Conservation (phyloP, 2,113 vertebrate genomes). For the Anseranas semipalmata region DNA sequence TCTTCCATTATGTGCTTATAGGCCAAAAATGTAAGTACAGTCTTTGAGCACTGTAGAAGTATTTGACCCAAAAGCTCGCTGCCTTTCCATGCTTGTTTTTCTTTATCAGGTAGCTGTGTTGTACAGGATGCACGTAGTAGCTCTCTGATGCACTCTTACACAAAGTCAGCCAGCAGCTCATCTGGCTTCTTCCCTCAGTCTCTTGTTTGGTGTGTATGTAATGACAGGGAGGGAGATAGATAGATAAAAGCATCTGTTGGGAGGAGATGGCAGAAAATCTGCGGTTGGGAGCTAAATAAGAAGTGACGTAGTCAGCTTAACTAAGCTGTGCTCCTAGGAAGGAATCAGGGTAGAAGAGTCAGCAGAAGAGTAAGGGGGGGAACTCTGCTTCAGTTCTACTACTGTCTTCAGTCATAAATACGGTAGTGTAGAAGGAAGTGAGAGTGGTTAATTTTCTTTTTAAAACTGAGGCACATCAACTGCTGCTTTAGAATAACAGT, state of each 20-base stretch:
- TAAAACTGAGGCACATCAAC: not conserved
- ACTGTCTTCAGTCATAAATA: not conserved
- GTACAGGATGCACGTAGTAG: rapidly evolving
- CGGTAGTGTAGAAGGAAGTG: not conserved
- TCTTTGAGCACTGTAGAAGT: not conserved
- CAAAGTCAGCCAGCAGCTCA: rapidly evolving
- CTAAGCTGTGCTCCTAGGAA: not conserved
- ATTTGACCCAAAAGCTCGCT: not conserved
- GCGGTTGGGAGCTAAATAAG: not conserved
- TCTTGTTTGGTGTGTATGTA: not conserved
- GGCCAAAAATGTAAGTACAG: not conserved
- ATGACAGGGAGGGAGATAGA: not conserved
- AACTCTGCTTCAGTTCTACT: not conserved
- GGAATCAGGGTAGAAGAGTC: not conserved
- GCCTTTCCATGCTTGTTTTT: not conserved
- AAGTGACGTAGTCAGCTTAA: not conserved
- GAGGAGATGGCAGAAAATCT: not conserved
- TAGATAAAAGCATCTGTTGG: not conserved
- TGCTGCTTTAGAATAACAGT: not conserved
- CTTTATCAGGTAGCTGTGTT: not conserved
- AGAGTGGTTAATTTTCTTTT: not conserved
- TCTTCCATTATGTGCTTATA: not conserved
- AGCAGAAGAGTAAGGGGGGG: not conserved
- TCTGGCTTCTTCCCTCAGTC: not conserved
- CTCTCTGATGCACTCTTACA: not conserved